phyloP scores from a whole-genome alignment of 2,113 vertebrate species.

The Nycticryphes semicollaris region DNA sequence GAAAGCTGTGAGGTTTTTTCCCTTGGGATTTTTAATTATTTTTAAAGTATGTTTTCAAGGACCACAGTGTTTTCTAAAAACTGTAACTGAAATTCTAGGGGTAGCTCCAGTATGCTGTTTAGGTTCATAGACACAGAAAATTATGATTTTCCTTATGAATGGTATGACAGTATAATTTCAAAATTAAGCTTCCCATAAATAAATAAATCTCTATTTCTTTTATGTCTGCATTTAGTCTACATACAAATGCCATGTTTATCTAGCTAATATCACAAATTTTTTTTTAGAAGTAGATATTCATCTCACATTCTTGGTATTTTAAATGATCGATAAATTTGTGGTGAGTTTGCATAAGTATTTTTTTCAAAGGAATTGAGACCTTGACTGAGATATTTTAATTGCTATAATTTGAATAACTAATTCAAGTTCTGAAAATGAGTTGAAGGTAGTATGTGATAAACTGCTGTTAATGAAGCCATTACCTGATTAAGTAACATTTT shows the following conservation, averaged over 20 bases:
- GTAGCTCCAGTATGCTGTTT: background rate
- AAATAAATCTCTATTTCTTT: background rate
- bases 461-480: slow-evolving; percentile 73
- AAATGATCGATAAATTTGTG: slow-evolving; percentile 38
- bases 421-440: slow-evolving; percentile 72
- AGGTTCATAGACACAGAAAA: background rate
- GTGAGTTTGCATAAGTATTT: slow-evolving; percentile 52
- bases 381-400: slow-evolving; percentile 74
- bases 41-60: background rate
- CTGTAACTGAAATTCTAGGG: background rate
- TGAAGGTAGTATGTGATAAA: slow-evolving; percentile 73
- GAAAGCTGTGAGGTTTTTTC: background rate
- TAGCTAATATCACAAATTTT: background rate
- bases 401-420: slow-evolving; percentile 79
- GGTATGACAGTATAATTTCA: background rate
- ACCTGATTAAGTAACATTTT: slow-evolving; percentile 71
- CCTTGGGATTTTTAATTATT: background rate
- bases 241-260: background rate
- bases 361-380: slow-evolving; percentile 46
- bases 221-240: background rate
- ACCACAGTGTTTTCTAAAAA: background rate
- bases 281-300: slow-evolving; percentile 26
- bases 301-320: background rate
- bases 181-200: background rate
- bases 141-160: background rate